Conservation (phyloP, 2,888 invertebrate species). For the Mylabris sibirica region DNA sequence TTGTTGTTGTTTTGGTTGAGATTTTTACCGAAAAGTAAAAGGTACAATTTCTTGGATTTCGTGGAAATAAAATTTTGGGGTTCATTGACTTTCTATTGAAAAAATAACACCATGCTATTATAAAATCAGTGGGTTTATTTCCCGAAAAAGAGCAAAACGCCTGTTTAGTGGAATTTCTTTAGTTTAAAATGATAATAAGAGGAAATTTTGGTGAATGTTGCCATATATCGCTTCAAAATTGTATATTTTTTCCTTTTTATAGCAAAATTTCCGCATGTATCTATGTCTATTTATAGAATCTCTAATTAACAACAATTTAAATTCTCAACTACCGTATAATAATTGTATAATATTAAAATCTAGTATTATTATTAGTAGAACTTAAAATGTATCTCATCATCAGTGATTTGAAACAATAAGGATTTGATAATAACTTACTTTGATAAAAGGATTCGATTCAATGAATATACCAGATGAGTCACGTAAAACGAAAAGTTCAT, state of each 20-base stretch:
- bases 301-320: background rate
- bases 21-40: background rate
- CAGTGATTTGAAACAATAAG: background rate
- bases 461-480: too few relatives aligned
- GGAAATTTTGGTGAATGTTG: too few relatives aligned
- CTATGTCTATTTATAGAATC: background rate
- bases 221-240: too few relatives aligned
- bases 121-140: background rate
- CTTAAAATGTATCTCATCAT: background rate
- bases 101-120: background rate
- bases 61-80: too few relatives aligned
- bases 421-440: background rate
- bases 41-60: background rate
- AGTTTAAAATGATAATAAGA: too few relatives aligned
- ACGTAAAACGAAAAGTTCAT: too few relatives aligned
- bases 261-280: background rate
- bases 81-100: background rate
- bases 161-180: background rate
- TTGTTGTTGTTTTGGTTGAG: background rate
- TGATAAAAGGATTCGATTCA: background rate
- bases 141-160: background rate
- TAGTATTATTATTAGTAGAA: background rate
- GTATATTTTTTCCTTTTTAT: too few relatives aligned
- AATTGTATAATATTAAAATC: background rate
- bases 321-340: background rate